A percentile compares a stretch with the other conserved stretches of the same genome.
These are phyloP conservation scores for Drosophila mulleri DNA, from an alignment of 2,888 invertebrate species.

Conservation along the genomic window DNA sequence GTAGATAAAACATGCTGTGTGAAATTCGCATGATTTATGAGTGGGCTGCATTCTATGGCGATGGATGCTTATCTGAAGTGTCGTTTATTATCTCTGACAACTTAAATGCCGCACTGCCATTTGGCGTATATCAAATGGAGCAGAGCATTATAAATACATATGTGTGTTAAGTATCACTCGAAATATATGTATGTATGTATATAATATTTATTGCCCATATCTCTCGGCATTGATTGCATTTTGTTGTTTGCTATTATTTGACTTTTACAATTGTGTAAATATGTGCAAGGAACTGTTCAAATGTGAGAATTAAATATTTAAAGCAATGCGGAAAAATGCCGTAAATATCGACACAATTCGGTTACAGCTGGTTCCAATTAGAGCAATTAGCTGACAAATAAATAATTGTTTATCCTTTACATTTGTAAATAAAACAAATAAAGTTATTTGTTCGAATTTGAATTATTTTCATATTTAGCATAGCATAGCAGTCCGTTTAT, in stretches of 20 bases:
- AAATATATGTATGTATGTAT: conserved; percentile 27
- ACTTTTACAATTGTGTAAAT: conserved; percentile 47
- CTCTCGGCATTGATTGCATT: conserved; percentile 54
- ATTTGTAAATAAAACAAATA: background rate
- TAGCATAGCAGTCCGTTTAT: background rate
- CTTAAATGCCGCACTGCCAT: conserved; percentile 55
- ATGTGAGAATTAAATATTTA: conserved; percentile 31
- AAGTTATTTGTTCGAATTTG: conserved; percentile 1
- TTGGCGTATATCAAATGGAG: conserved; percentile 45
- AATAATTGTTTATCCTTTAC: conserved; percentile 7
- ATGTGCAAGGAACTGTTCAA: conserved; percentile 10
- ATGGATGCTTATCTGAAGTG: conserved; percentile 59
- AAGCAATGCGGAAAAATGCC: conserved; percentile 25
- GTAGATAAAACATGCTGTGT: conserved; percentile 48
- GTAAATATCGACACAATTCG: conserved; percentile 20
- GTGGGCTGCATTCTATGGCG: conserved; percentile 55
- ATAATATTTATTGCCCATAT: conserved; percentile 44
- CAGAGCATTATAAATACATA: conserved; percentile 50
- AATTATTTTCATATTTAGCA: conserved; percentile 1
- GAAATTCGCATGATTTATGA: conserved; percentile 55
- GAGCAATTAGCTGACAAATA: conserved; percentile 21
- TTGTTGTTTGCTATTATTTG: conserved; percentile 46
- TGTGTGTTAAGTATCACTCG: conserved; percentile 52
- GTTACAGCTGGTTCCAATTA: conserved; percentile 30
- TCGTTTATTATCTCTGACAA: conserved; percentile 59